Conservation (phyloP, 2,797 vertebrate species). For the Notolabrus celidotus region DNA sequence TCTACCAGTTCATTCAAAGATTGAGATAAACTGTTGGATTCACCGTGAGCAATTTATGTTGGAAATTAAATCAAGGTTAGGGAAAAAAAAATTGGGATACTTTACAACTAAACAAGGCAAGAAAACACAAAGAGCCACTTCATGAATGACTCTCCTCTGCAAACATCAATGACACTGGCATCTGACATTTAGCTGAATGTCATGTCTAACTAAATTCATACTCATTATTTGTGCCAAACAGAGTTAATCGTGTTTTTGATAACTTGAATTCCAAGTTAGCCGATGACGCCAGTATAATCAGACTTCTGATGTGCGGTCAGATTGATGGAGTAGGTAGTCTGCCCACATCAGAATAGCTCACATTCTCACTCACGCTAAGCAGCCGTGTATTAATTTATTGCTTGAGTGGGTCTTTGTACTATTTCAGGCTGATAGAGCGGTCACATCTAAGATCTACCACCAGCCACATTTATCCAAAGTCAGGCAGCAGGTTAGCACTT, state of each 20-base stretch:
- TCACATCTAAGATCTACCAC: no score
- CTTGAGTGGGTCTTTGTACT: slow-evolving; percentile 10
- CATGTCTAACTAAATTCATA: slow-evolving; percentile 30
- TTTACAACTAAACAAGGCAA: not conserved
- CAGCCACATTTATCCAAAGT: slow-evolving; percentile 41
- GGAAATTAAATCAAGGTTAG: slow-evolving; percentile 6
- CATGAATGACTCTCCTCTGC: not conserved
- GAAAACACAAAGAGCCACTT: slow-evolving; percentile 37
- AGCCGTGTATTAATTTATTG: slow-evolving; percentile 28
- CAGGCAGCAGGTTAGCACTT: slow-evolving; percentile 52
- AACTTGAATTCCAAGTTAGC: slow-evolving; percentile 13
- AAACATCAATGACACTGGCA: not conserved
- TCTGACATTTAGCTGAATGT: slow-evolving; percentile 38
- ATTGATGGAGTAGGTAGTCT: slow-evolving; percentile 33
- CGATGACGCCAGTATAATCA: slow-evolving; percentile 24
- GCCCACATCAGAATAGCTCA: slow-evolving; percentile 58
- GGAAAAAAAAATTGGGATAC: not conserved
- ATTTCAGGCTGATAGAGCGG: no score
- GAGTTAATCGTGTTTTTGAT: slow-evolving; percentile 13
- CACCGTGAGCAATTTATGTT: not conserved
- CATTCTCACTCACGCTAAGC: slow-evolving; percentile 55
- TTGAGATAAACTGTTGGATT: slow-evolving; percentile 7
- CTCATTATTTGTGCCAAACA: slow-evolving; percentile 9
- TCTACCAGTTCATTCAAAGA: slow-evolving; percentile 7
- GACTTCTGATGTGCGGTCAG: slow-evolving; percentile 38